Conservation (phyloP, 2,888 invertebrate genomes). For the Euplexia lucipara region DNA sequence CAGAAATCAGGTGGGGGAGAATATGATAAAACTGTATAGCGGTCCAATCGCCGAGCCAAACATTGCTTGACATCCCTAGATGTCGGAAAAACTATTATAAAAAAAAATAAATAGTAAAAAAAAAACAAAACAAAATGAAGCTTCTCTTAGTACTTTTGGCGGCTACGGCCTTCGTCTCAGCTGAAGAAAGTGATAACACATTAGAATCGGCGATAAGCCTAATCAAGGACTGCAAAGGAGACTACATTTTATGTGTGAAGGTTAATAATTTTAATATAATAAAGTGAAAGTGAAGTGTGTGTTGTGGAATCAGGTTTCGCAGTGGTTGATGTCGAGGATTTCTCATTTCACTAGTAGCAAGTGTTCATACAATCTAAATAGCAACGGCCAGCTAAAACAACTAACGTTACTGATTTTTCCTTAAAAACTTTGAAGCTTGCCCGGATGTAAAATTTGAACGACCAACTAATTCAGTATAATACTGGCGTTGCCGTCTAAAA, state of each 20-base stretch:
- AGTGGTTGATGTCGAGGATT: conserved; percentile 56
- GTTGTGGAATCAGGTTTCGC: conserved; percentile 62
- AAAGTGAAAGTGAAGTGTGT: conserved; percentile 85
- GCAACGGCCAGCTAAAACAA: conserved; percentile 21
- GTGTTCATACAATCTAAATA: conserved; percentile 51
- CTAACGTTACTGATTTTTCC: conserved; percentile 15
- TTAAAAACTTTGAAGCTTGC: background rate
- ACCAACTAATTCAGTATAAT: too few species aligned
- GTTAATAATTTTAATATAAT: conserved; percentile 87
- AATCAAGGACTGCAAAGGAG: conserved; percentile 93
- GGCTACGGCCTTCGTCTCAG: conserved; percentile 82
- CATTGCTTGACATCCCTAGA: conserved; percentile 86
- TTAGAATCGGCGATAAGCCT: conserved; percentile 93
- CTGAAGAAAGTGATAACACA: conserved; percentile 88
- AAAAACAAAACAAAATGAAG: conserved; percentile 80
- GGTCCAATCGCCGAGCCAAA: conserved; percentile 79
- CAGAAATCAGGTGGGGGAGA: conserved; percentile 82
- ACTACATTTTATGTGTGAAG: conserved; percentile 94
- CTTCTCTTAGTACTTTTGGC: conserved; percentile 77
- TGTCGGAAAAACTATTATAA: conserved; percentile 79
- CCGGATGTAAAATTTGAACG: background rate
- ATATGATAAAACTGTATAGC: conserved; percentile 88
- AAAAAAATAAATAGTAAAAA: conserved; percentile 62
- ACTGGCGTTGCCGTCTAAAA: background rate
- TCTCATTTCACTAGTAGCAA: conserved; percentile 58